Percentiles rank a stretch among this genome's conserved stretches.
Conservation (phyloP, 2,888 invertebrate species). For the Agrochola litura region DNA sequence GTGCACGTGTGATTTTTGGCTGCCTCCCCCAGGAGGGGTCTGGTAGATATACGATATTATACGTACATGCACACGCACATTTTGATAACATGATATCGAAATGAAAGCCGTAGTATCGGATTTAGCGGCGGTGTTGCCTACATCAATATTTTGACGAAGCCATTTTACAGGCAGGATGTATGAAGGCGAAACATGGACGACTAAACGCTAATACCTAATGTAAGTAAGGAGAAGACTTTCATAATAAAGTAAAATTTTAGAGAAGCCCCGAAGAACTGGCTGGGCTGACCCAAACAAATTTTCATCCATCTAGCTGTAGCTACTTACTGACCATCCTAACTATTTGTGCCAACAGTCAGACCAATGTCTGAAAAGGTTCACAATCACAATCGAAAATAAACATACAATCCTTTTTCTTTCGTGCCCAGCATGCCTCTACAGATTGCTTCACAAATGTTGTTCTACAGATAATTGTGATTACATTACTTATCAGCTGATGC, state of each 20-base stretch:
- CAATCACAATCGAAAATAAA: not conserved
- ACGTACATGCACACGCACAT: slow-evolving; percentile 31
- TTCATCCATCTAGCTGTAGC: not conserved
- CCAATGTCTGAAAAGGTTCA: not conserved
- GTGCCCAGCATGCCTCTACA: not conserved
- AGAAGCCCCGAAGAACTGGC: not conserved
- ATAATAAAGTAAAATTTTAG: not conserved
- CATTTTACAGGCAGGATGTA: slow-evolving; percentile 20
- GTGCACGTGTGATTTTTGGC: slow-evolving; percentile 52
- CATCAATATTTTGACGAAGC: slow-evolving; percentile 41
- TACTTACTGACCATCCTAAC: not conserved
- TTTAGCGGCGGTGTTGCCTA: slow-evolving; percentile 12
- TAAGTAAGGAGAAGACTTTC: not conserved
- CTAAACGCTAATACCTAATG: not conserved
- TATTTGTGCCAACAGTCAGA: not conserved
- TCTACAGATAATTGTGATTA: slow-evolving; percentile 59
- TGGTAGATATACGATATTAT: slow-evolving; percentile 32
- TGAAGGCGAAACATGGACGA: slow-evolving; percentile 2
- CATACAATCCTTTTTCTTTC: not conserved
- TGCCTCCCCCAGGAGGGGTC: slow-evolving; percentile 50
- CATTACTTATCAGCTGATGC: slow-evolving; percentile 59
- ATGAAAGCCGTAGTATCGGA: slow-evolving; percentile 24
- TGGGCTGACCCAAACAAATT: not conserved
- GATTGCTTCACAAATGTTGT: slow-evolving; percentile 36
- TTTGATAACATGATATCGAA: slow-evolving; percentile 38